Evolutionary conservation across 2,797 vertebrate genomes (phyloP).

Genomic region (Cephalopachus bancanus): DNA sequence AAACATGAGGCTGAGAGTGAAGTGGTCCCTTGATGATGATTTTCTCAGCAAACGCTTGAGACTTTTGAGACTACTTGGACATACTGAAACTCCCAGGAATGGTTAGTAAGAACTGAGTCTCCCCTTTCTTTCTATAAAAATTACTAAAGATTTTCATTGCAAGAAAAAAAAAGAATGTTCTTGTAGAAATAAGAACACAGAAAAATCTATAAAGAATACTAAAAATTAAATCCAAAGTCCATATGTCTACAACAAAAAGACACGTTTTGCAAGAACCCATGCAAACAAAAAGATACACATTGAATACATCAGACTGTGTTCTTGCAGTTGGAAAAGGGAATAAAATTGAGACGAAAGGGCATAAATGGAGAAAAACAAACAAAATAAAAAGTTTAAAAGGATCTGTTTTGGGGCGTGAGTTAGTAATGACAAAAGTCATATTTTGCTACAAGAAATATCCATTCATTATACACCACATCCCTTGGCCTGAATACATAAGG

Average conservation of each 20-base stretch:
- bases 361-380: not conserved
- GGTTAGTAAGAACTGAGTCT: not conserved
- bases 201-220: slow-evolving; percentile 41
- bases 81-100: not conserved
- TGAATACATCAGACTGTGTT: not conserved
- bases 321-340: not conserved
- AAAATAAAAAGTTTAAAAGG: not conserved
- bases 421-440: not conserved
- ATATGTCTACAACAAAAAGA: not conserved
- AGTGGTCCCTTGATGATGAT: not conserved
- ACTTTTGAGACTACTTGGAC: not conserved
- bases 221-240: not conserved
- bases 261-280: not conserved
- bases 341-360: not conserved
- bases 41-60: not conserved
- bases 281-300: not conserved
- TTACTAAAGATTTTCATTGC: not conserved
- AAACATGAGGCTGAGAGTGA: not conserved
- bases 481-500: not conserved
- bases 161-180: not conserved
- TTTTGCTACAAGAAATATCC: not conserved
- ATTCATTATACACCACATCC: not conserved
- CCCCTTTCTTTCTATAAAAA: slow-evolving; percentile 1
- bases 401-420: not conserved
- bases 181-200: not conserved